These are phyloP conservation scores for Chromobotia macracanthus DNA, from an alignment of 2,797 vertebrate species.

Conservation along the genomic window DNA sequence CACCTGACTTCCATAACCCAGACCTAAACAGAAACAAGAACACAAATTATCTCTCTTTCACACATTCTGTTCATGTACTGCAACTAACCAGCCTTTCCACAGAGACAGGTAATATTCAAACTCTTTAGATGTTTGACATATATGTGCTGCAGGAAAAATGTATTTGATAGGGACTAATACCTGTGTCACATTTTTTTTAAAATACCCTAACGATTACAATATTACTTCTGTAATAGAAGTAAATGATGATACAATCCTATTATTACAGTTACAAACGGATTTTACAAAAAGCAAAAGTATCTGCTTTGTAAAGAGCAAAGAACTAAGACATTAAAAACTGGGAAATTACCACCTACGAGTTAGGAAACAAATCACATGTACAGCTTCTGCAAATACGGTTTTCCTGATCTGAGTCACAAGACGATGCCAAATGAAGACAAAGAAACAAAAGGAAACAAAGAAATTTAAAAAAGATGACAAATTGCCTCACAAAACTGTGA, in stretches of 20 bases:
- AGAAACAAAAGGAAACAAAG: too few species aligned
- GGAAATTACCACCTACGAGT: background rate
- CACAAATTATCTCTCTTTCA: background rate
- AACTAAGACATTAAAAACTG: background rate
- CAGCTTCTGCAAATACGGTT: background rate
- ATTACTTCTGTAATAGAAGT: background rate
- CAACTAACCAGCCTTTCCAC: background rate
- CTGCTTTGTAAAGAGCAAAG: background rate
- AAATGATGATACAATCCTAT: background rate
- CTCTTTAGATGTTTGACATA: too few species aligned
- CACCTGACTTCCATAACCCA: constrained; percentile 69
- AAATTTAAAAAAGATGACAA: background rate
- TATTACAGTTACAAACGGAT: background rate
- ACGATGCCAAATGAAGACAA: background rate
- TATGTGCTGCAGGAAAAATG: background rate
- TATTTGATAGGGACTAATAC: background rate
- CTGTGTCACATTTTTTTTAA: background rate
- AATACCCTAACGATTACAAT: too few species aligned
- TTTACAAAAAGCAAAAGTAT: background rate
- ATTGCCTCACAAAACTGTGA: background rate
- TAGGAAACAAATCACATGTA: background rate
- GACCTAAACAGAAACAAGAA: constrained; percentile 52
- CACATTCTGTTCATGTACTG: background rate
- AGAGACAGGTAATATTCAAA: too few species aligned
- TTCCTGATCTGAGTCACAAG: background rate